Base-by-base conservation (phyloP, 2,797 vertebrate species). In the Hypotaenidia okinawae region DNA sequence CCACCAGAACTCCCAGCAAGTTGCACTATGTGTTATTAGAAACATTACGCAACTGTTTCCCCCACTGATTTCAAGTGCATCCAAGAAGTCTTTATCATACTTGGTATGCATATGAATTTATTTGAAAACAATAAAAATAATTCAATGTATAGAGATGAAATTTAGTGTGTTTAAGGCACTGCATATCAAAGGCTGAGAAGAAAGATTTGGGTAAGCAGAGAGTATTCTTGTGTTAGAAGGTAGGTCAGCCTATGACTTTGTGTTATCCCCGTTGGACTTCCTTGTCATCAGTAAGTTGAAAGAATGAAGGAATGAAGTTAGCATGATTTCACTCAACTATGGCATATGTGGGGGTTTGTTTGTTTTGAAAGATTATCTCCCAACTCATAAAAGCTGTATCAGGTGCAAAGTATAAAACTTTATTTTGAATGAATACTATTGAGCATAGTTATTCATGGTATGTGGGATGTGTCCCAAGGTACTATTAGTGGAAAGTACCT, bases 391-490 rank as follows among this genome's bases (percentile, higher is more conserved):
- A 45, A 45, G 43, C 43, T 45, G 43, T 45, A 45, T 45, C 43
- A 45, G 43, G 43, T 45, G 43, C 18, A 45, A 45, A 45, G 43
- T 18, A 19, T 45, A 49, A 86, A 93, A 21, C 7, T 33, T 2
- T n/a, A 27, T 83, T 45, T 82, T 84, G 43, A 79, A 91, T 79
- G 24, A 92, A 80, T 52, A 69, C 17, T 87, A 33, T 17, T 77
- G 37, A 84, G 28, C 33, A 73, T 23, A 88, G 11, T 24, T 15
- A 55, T 2, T 1, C 3, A 10, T 5, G 5, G 37, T 30, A 10
- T 11, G 5, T 35, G 16, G 18, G 24, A 61, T 63, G 33, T 37
- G 33, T 35, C 79, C 13, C 16, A 67, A 93, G 7, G 43, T 33
- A 22, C 28, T 63, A 16, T 13, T 72, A 45, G 28, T 58, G 39